Base-by-base conservation (phyloP, 2,888 invertebrate genomes). In the Ochlodes sylvanus region DNA sequence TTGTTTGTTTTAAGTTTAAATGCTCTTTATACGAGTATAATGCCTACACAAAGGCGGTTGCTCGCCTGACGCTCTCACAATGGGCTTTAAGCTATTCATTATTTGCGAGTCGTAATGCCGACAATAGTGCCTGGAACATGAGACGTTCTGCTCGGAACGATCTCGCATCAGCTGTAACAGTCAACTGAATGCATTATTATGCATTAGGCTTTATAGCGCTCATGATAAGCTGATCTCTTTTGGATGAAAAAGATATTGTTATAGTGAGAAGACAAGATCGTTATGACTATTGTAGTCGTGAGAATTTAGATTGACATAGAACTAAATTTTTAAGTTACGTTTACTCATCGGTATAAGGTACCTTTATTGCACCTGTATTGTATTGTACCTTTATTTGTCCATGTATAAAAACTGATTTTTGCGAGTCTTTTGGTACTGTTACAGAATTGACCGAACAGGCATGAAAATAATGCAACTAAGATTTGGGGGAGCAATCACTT, bases 101-200 rank as follows among this genome's bases (percentile, higher is more conserved):
- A 66, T 66, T 66, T 66, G 66, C 52, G 58, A 66, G 65, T 52
- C 65, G 65, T 60, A 66, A 58, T 58, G 65, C 65, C 65, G 65
- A 66, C 65, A 66, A 58, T 66, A 47, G 65, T 50, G 61, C 50
- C 38, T 65, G 42, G 58, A 58, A 65, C 65, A 58, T 58, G 47
- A 60, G 58, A 52, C 58, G 65, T 58, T 57, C 65, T 60, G 58
- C 65, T 58, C 32, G 61, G 38, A 62, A 62, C 61, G 58, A 65
- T 57, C 58, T 52, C 65, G 50, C 65, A 65, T 65, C 65, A 65
- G 61, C 61, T 62, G 50, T 62, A 65, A 65, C 50, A 65, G 19
- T 47, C 64, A 38, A 55, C 38, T 65, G 65, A 65, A 65, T 65
- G 58, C 55, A 55, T 55, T 55, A 55, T 55, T 55, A 56, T 57